Conservation (phyloP, 1,140 invertebrate species). For the Dinoponera quadriceps region DNA sequence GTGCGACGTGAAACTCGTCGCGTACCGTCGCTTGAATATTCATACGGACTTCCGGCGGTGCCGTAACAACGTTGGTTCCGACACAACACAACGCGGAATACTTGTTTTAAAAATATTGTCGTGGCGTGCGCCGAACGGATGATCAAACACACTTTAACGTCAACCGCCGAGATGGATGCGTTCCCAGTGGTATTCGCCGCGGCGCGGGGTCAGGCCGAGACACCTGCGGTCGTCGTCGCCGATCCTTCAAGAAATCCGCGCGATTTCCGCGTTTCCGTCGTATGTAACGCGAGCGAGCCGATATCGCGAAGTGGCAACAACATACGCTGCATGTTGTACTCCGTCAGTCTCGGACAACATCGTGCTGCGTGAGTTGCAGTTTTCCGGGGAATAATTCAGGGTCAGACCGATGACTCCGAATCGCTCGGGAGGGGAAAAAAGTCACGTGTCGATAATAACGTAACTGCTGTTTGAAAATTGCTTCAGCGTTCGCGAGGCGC, state of each 20-base stretch:
- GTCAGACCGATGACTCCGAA: not conserved
- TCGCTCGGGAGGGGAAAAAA: not conserved
- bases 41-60: conserved; percentile 48
- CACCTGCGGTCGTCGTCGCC: not conserved
- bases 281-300: not conserved
- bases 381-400: not conserved
- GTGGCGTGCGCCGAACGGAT: not conserved
- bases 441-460: not conserved
- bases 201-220: not conserved
- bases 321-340: not conserved
- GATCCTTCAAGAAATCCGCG: not conserved
- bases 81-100: not conserved
- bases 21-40: conserved; percentile 47
- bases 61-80: conserved; percentile 5
- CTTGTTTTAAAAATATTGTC: conserved; percentile 6
- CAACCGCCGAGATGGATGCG: not conserved
- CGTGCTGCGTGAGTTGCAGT: not conserved
- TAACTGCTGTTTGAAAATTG: too few species aligned
- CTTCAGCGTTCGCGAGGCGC: too few species aligned
- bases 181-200: not conserved
- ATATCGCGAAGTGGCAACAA: not conserved
- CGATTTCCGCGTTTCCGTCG: not conserved
- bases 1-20: conserved; percentile 20
- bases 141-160: not conserved
- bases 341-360: not conserved